Conservation (phyloP, 2,888 invertebrate genomes). For the Eueremaeus valkanovi region DNA sequence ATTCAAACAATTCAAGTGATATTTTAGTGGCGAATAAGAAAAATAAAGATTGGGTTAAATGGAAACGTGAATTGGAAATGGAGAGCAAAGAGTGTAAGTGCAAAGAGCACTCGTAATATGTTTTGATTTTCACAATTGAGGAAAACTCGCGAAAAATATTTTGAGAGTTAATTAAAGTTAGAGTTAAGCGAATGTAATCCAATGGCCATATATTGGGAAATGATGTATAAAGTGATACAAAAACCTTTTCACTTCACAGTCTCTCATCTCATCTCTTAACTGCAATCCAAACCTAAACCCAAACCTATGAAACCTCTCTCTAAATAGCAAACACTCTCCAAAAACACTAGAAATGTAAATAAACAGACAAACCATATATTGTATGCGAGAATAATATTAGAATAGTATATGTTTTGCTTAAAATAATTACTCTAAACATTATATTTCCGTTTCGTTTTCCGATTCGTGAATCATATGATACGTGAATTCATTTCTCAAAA, state of each 20-base stretch:
- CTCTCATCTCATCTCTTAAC: background rate
- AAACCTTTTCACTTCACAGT: background rate
- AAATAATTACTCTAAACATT: slow-evolving; percentile 25
- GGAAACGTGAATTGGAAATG: background rate
- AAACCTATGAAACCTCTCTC: background rate
- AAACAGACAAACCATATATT: slow-evolving; percentile 15
- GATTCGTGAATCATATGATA: background rate
- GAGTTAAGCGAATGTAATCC: background rate
- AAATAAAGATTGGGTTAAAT: background rate
- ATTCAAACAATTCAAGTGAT: slow-evolving; percentile 3
- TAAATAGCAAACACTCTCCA: slow-evolving; percentile 5
- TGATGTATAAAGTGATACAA: background rate
- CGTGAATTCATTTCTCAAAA: background rate
- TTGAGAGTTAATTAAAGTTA: slow-evolving; percentile 19
- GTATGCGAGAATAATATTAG: background rate
- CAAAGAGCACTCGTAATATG: slow-evolving; percentile 6
- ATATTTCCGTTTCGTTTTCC: slow-evolving; percentile 13
- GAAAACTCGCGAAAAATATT: background rate
- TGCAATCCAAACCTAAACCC: background rate
- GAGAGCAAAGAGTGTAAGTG: background rate
- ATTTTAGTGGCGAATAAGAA: background rate
- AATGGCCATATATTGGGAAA: background rate
- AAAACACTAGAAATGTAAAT: slow-evolving; percentile 11
- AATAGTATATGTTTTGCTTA: background rate
- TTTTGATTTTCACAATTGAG: background rate